Base-by-base conservation (phyloP, 2,113 vertebrate species). In the Lethenteron camtschaticum region DNA sequence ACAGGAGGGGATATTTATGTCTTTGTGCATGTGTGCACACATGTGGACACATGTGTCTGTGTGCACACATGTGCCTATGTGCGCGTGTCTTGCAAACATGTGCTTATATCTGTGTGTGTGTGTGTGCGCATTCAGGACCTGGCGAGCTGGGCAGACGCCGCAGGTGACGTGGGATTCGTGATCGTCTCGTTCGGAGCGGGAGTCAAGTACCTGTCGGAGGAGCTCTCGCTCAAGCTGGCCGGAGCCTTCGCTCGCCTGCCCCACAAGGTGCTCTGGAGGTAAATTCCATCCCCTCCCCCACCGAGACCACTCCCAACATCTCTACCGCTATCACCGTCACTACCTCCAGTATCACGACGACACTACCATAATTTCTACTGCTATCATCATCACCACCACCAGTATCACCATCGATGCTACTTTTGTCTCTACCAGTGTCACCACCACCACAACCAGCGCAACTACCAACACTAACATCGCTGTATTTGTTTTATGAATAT, bases 211-310 rank as follows among this genome's bases (percentile, higher is more conserved):
- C 83, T 99, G 70, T 95, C 91, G 1, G 86, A 91, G 72, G 91
- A 96, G 59, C 87, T 99, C 24, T 86, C 89, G 12, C 77, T 81
- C 74, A 99, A 90, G 77, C 74, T 99, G 73, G 89, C 94, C 0
- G 87, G 82, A 5, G 91, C 92, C 9, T 78, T 99, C 71, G 85
- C 82, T 12, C 83, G 84, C 66, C 78, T 99, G 73, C 88, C 86
- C 13, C 90, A 99, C 76, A 84, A 85, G 71, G 87, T 97, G 56
- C 82, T 99, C 75, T 99, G 94, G 94, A 91, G 94, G 94, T 96
- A 82, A 79, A 75, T 72, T 68, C 56, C 41, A 41, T 41, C 41
- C 41, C 41, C 41, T 41, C 41, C 41, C 41, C 41, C 41, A 41
- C 41, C 41, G 5, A 41, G 41, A 41, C 41, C 41, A 41, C 41